A percentile compares a stretch with the other conserved stretches of the same genome.
These are phyloP conservation scores for Drosophila sucinea DNA, from an alignment of 1,140 invertebrate genomes.

Conservation along the genomic window DNA sequence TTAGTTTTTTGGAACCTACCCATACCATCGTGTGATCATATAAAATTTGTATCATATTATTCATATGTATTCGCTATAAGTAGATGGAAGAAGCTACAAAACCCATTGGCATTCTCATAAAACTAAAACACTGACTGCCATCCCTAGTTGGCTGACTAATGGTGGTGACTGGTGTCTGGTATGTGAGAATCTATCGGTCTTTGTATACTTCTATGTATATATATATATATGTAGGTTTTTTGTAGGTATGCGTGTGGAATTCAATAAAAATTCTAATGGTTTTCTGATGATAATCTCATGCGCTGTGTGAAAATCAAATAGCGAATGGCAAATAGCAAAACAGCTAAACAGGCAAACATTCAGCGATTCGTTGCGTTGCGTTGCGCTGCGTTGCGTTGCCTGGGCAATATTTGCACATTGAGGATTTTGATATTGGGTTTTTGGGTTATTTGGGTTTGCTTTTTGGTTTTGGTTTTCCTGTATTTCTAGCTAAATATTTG, in stretches of 20 bases:
- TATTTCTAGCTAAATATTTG: slow-evolving; percentile 63
- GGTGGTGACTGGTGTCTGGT: not conserved
- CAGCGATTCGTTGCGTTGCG: slow-evolving; percentile 28
- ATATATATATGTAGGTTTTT: not conserved
- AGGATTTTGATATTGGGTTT: slow-evolving; percentile 40
- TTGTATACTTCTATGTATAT: not conserved
- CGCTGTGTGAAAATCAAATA: slow-evolving; percentile 78
- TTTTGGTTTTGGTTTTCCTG: slow-evolving; percentile 47
- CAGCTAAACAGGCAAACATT: slow-evolving; percentile 13
- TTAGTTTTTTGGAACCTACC: too few relatives aligned
- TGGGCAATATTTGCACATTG: slow-evolving; percentile 71
- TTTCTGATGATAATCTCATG: slow-evolving; percentile 81
- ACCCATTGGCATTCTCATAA: not conserved
- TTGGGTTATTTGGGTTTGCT: slow-evolving; percentile 57
- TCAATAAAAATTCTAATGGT: slow-evolving; percentile 82
- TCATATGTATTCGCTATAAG: too few relatives aligned
- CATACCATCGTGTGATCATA: too few relatives aligned
- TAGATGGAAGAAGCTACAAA: too few relatives aligned
- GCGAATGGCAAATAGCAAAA: slow-evolving; percentile 35
- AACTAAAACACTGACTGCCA: slow-evolving; percentile 1
- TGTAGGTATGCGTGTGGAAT: slow-evolving; percentile 65
- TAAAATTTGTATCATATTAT: too few relatives aligned
- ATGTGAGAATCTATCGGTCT: not conserved
- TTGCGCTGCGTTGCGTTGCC: slow-evolving; percentile 30
- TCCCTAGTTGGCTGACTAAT: slow-evolving; percentile 1